These are phyloP conservation scores for Mesitornis unicolor DNA, from an alignment of 2,113 vertebrate species.

Conservation along the genomic window DNA sequence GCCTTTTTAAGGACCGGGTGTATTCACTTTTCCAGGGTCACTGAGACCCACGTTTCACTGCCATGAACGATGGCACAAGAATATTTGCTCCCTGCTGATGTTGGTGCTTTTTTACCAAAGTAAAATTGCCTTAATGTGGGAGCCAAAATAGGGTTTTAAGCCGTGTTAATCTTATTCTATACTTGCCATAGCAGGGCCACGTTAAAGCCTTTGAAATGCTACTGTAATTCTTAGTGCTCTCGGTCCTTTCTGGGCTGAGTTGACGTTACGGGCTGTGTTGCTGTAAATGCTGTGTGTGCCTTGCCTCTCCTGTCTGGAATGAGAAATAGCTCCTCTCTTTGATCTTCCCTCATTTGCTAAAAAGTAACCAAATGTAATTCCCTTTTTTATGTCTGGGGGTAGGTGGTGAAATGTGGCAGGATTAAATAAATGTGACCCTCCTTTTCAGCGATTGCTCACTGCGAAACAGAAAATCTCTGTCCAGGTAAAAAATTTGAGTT, in stretches of 20 bases:
- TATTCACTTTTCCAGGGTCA: not conserved
- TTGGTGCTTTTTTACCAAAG: not conserved
- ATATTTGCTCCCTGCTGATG: not conserved
- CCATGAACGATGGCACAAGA: accelerated
- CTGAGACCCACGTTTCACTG: not conserved
- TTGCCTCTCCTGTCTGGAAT: not conserved
- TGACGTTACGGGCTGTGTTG: not conserved
- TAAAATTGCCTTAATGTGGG: not conserved
- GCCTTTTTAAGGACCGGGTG: not conserved
- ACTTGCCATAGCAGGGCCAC: not conserved
- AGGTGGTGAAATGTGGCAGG: constrained; percentile 15
- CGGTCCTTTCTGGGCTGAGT: not conserved
- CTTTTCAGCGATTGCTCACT: not conserved
- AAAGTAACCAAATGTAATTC: constrained; percentile 37
- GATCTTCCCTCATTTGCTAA: constrained; percentile 26
- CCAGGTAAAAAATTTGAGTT: constrained; percentile 70
- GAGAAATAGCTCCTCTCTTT: constrained; percentile 37
- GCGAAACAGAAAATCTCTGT: constrained; percentile 68
- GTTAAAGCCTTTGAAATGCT: not conserved
- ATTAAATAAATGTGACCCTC: not conserved
- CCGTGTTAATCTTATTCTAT: not conserved
- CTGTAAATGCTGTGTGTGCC: not conserved
- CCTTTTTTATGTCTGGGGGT: not conserved
- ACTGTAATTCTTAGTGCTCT: not conserved
- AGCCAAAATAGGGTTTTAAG: not conserved